Conservation (phyloP, 2,113 vertebrate species). For the Orcinus orca region DNA sequence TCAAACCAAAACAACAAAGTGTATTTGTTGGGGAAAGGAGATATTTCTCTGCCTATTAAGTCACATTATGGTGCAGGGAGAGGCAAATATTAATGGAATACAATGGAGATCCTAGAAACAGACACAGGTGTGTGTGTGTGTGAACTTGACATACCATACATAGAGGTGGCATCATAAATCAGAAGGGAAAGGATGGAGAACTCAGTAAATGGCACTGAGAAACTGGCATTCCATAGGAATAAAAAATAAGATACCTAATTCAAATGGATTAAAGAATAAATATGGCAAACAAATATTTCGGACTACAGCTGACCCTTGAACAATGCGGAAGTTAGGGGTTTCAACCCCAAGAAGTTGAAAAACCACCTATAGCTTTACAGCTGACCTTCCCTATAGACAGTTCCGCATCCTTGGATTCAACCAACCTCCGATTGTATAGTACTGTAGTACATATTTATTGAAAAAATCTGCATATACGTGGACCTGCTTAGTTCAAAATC, state of each 20-base stretch:
- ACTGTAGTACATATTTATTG: background rate
- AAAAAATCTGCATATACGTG: background rate
- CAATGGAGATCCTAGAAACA: background rate
- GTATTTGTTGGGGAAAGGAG: background rate
- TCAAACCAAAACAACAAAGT: background rate
- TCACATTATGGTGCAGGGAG: background rate
- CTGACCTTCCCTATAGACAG: background rate
- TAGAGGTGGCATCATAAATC: background rate
- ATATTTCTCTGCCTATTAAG: background rate
- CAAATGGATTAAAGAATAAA: conserved; percentile 5
- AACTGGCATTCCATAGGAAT: background rate
- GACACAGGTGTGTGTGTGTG: background rate
- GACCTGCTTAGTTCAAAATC: background rate
- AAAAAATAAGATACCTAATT: background rate
- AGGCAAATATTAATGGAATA: background rate
- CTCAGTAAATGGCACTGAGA: background rate
- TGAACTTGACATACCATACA: background rate
- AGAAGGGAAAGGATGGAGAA: background rate
- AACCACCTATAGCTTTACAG: background rate
- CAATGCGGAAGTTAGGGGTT: background rate
- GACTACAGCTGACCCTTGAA: background rate
- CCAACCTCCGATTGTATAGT: background rate
- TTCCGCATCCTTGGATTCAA: background rate
- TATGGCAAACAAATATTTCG: background rate
- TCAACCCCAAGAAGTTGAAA: background rate